phyloP scores from a whole-genome alignment of 2,113 vertebrate genomes.

The Ophthalmolycus amberensis region DNA sequence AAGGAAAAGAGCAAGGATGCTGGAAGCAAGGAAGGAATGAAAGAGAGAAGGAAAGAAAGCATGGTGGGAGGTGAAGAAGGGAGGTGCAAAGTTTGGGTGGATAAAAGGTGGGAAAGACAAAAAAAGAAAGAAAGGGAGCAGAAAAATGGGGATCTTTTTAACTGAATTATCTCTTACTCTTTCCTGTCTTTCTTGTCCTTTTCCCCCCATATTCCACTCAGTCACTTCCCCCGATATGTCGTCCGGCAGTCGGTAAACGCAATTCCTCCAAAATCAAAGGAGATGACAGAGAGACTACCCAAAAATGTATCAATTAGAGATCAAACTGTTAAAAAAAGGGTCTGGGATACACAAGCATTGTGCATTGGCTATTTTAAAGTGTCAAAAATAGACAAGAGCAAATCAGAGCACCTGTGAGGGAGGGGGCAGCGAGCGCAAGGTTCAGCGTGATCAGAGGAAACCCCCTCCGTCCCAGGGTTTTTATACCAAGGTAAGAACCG shows the following conservation, averaged over 20 bases:
- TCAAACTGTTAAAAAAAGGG: conserved; percentile 25
- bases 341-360: conserved; percentile 12
- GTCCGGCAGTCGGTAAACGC: conserved; percentile 41
- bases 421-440: conserved; percentile 34
- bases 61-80: neutral
- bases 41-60: neutral
- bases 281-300: conserved; percentile 5
- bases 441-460: conserved; percentile 80
- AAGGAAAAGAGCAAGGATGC: neutral
- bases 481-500: conserved; percentile 90
- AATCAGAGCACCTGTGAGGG: conserved; percentile 8
- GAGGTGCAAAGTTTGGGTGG: conserved; percentile 5
- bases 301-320: neutral
- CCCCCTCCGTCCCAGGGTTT: conserved; percentile 88
- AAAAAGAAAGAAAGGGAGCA: neutral
- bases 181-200: conserved; percentile 48
- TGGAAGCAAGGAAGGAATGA: neutral
- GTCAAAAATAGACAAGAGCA: conserved; percentile 10
- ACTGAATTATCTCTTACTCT: conserved; percentile 58
- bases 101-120: neutral
- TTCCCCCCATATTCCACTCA: conserved; percentile 68
- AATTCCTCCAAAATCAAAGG: conserved; percentile 34
- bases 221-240: conserved; percentile 30
- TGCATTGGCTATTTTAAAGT: neutral
- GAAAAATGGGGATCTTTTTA: neutral